Evolutionary conservation across 1,140 invertebrate species (phyloP), one percentile per base, ranked within the genome.

Genomic region (Schlechtendalia chinensis): DNA sequence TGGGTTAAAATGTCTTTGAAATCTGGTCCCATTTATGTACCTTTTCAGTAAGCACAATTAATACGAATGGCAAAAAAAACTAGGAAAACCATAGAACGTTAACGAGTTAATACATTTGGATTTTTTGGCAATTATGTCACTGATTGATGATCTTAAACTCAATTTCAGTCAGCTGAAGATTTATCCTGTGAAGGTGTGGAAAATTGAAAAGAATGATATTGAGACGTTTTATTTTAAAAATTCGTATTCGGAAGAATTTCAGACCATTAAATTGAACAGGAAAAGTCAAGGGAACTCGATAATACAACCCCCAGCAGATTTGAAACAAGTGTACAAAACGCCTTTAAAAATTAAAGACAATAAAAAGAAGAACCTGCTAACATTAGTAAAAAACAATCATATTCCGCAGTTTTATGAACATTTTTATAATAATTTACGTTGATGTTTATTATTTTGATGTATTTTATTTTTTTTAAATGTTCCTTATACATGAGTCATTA

Each of bases 271-370:
- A 56, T 4, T 56, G 4, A 56, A 56, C 53, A 29, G 29, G 24
- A 56, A 56, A n/a, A 56, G 17, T 56, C 5, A n/a, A 56, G 14
- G 17, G 14, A 56, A n/a, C 53, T 56, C 19, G 53, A 56, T 12
- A 56, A 56, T 56, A 56, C 53, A 56, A 56, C 53, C 2, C 53
- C 17, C n/a, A 56, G 19, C 53, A 56, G 53, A 56, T 56, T n/a
- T 56, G n/a, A 56, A 56, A 16, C 59, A 63, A 22, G 59, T 16
- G 29, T 63, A 63, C 16, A 63, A 29, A 16, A 11, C 10, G 24
- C 59, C 24, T 11, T 63, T 63, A 29, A 63, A 63, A 63, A 63
- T 63, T 29, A 29, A 63, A 63, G 59, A 63, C 27, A 63, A 63
- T 29, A 63, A 63, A 63, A 63, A 63, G n/a, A 19, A 63, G 4